Evolutionary conservation across 2,888 invertebrate species (phyloP), one percentile per base, ranked within the genome.

Genomic region (Sarcophaga caerulescens): DNA sequence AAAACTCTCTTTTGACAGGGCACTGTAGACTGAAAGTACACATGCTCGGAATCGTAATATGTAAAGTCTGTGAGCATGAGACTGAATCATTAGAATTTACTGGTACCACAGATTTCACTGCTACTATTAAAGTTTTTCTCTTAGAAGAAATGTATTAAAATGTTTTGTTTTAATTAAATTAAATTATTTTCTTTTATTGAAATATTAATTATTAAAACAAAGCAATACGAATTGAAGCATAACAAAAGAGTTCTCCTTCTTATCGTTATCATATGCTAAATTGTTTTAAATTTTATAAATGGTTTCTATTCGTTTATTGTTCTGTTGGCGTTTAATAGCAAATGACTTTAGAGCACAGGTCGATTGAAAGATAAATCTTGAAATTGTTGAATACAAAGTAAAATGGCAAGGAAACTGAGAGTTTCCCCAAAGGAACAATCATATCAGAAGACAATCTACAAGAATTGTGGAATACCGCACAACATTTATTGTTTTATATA

Each of bases 401-500:
- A 87, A 85, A 79, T 82, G 10, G 0, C 14, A 52, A 17, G 4
- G 5, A 85, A 81, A 80, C 71, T 79, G 63, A 81, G 78, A 57
- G 17, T 87, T 85, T 82, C 79, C 86, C 86, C 86, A 70, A 86
- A 86, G 86, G 86, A 86, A 78, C 86, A 86, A 86, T 86, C 84
- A 35, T 35, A 35, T 35, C 35, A 35, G 35, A 35, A 84, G 81
- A 78, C 80, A 84, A 86, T 84, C 86, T 86, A 86, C 52, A 12
- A 52, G 52, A 17, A 52, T 78, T 81, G 81, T 81, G 10, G 1
- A 81, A 77, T 70, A 78, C 65, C 57, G 86, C 78, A 69, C 60
- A 84, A 75, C 73, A 70, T 74, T 83, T 83, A 85, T 80, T 85
- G 75, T 80, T 76, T 83, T 80, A 83, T 77, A 80, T 68, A 8